Percentiles rank a stretch among this genome's conserved stretches.
Evolutionary conservation across 2,888 invertebrate species (phyloP).

Genomic region (Sarcophaga carnaria): DNA sequence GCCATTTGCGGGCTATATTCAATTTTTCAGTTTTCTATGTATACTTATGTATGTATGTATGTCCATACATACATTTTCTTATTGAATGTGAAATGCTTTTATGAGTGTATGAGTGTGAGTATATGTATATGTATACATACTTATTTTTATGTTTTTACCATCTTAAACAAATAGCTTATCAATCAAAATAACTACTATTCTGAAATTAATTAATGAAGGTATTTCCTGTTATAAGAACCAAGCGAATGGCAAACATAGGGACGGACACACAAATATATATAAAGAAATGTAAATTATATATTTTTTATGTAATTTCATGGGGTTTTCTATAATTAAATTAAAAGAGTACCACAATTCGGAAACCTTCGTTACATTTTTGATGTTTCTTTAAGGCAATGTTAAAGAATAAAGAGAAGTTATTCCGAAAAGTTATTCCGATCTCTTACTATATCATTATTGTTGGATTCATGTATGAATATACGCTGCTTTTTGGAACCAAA

Average conservation of each 20-base stretch:
- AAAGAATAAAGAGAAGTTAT: too few relatives aligned
- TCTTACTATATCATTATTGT: too few relatives aligned
- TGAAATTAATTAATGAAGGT: slow-evolving; percentile 69
- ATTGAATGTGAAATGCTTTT: slow-evolving; percentile 1
- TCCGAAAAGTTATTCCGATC: too few relatives aligned
- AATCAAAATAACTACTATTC: slow-evolving; percentile 68
- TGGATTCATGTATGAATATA: too few relatives aligned
- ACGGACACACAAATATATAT: background rate
- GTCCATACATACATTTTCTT: slow-evolving; percentile 17
- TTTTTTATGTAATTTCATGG: too few relatives aligned
- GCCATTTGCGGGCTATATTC: slow-evolving; percentile 42
- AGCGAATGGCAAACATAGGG: background rate
- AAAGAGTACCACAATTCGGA: too few relatives aligned
- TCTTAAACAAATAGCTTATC: slow-evolving; percentile 68
- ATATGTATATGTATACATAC: background rate
- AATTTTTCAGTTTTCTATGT: slow-evolving; percentile 10
- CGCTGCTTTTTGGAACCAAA: too few relatives aligned
- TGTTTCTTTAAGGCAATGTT: too few relatives aligned
- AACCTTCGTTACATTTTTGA: too few relatives aligned
- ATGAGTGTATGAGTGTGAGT: slow-evolving; percentile 9
- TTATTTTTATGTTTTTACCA: slow-evolving; percentile 43
- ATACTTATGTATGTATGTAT: slow-evolving; percentile 27
- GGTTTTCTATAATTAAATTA: too few relatives aligned
- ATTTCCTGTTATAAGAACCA: slow-evolving; percentile 62
- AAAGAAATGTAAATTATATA: background rate